Evolutionary conservation across 2,888 invertebrate species (phyloP), one percentile per base, ranked within the genome.

Genomic region (Sminthurides aquaticus): DNA sequence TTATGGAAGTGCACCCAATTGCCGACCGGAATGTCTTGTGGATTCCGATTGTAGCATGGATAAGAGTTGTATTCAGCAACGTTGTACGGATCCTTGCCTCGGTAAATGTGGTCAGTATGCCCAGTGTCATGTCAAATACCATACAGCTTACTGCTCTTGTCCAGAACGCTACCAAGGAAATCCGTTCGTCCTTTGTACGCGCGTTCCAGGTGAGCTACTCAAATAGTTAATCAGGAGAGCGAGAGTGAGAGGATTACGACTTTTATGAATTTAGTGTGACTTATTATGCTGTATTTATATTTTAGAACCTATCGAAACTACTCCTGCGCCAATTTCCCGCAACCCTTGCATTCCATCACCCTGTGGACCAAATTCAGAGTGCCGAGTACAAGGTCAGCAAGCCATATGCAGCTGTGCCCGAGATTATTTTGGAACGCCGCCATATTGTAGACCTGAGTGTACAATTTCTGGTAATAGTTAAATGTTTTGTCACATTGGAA

Each of bases 21-120:
- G 84, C 70, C 77, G 83, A 72, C 84, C 84, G 1, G 84, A 84
- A 76, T 85, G 85, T 75, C 79, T 83, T 18, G 79, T 81, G 18
- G 84, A 81, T 76, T 79, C 82, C 0, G 84, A 84, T 76, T 84
- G 84, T 76, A 75, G 81, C 43, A 77, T 79, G 68, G 80, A 82
- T 71, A 78, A 81, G 70, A 83, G 85, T 28, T 85, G 84, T 72
- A 79, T 83, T 62, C 82, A 83, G 74, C 82, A 84, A 73, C 84
- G 84, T 77, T 86, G 86, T 76, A 79, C 84, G 55, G 85, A 90
- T 78, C 91, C 91, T 18, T 91, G 91, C 76, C 79, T 82, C 20
- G 84, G 86, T 73, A 84, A 86, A 22, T 69, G 78, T 78, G 91
- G 91, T 56, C 82, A 82, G 69, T 89, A 91, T 78, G 90, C 91